Percentiles rank a stretch among this genome's conserved stretches.
phyloP scores from a whole-genome alignment of 2,888 invertebrate species.

The Synergus itoensis region DNA sequence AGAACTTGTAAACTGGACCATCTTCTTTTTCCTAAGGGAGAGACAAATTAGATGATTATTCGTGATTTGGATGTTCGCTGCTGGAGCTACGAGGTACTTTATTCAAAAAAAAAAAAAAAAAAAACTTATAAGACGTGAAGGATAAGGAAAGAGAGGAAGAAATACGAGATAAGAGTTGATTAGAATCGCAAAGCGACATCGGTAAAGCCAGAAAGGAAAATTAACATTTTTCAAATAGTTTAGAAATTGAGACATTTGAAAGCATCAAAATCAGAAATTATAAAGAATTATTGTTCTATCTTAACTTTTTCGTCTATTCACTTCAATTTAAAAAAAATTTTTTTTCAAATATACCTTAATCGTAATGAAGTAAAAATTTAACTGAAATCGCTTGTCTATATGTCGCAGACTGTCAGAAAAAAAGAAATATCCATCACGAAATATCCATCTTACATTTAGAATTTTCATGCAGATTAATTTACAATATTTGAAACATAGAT shows the following conservation, averaged over 20 bases:
- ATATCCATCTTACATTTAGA: not conserved
- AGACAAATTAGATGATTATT: constrained; percentile 34
- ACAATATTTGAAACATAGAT: not conserved
- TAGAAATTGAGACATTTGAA: not conserved
- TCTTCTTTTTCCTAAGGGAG: constrained; percentile 83
- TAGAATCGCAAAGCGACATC: constrained; percentile 7
- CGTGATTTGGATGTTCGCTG: not conserved
- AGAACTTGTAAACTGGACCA: constrained; percentile 89
- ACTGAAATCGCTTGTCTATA: too few relatives aligned
- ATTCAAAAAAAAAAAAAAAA: not conserved
- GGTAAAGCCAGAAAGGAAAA: not conserved
- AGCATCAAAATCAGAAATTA: not conserved
- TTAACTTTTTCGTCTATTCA: too few relatives aligned
- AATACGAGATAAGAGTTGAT: constrained; percentile 36
- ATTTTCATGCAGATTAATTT: not conserved
- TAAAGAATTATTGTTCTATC: not conserved
- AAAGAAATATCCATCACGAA: not conserved
- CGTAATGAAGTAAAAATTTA: too few relatives aligned
- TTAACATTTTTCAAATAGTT: not conserved
- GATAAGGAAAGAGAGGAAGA: constrained; percentile 46
- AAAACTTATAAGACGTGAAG: constrained; percentile 34
- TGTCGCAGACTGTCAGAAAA: not conserved
- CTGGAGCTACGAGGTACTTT: constrained; percentile 44
- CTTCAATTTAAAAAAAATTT: not conserved
- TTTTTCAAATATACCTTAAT: too few relatives aligned